Conservation (phyloP, 2,797 vertebrate species). For the Tapirus indicus region DNA sequence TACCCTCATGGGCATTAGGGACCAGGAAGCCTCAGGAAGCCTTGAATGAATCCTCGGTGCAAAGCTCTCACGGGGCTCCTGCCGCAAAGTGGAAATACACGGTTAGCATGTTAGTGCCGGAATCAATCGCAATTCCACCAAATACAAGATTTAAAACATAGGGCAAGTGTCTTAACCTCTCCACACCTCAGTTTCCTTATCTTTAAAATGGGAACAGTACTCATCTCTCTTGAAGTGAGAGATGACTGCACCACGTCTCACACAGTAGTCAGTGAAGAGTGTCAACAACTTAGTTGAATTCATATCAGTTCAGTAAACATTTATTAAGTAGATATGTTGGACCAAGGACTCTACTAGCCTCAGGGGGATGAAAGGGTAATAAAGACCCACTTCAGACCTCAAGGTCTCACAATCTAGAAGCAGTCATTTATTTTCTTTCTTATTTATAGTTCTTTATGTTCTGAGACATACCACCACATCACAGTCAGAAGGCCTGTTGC, state of each 20-base stretch:
- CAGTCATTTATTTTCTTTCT: neutral
- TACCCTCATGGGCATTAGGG: accelerated
- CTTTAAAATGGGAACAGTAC: neutral
- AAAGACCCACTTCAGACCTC: neutral
- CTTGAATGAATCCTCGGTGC: accelerated
- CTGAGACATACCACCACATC: neutral
- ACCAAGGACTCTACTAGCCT: neutral
- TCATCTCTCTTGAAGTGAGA: neutral
- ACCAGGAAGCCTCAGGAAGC: neutral
- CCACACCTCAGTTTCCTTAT: neutral
- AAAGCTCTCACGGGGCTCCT: accelerated
- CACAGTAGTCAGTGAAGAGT: neutral
- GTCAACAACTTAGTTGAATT: neutral
- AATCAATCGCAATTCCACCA: neutral
- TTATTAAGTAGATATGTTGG: neutral
- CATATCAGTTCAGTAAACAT: neutral
- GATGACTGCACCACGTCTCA: accelerated
- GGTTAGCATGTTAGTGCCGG: neutral
- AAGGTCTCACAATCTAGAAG: neutral
- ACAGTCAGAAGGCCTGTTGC: neutral
- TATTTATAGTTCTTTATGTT: neutral
- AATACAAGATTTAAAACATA: neutral
- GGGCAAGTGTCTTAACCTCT: neutral
- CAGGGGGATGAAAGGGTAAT: neutral
- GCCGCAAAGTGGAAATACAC: accelerated